Evolutionary conservation across 2,113 vertebrate genomes (phyloP).

Genomic region (Tachycineta bicolor): DNA sequence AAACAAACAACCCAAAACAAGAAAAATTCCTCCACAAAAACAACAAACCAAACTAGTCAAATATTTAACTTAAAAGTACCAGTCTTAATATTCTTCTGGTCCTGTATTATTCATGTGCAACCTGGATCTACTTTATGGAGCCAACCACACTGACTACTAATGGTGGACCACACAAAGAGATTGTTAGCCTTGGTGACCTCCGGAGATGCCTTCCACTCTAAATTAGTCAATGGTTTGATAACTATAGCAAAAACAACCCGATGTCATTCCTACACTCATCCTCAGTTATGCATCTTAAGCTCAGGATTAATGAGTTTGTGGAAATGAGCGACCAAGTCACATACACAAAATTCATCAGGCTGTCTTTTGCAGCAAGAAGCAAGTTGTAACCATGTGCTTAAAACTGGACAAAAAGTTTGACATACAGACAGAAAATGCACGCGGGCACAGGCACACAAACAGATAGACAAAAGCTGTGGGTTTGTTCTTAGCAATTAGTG

Average conservation of each 20-base stretch:
- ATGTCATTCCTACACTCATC: not conserved
- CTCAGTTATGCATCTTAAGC: not conserved
- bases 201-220: not conserved
- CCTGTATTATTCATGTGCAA: not conserved
- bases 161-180: not conserved
- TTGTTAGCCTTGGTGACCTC: not conserved
- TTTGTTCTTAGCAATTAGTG: not conserved
- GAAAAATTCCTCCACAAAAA: not conserved
- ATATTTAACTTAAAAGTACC: not conserved
- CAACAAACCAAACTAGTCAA: not conserved
- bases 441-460: rapidly evolving
- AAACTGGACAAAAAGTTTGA: not conserved
- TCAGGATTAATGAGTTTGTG: not conserved
- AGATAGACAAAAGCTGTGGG: rapidly evolving
- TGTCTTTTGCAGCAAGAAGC: not conserved
- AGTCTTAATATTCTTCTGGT: not conserved
- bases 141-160: rapidly evolving
- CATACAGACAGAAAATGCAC: not conserved
- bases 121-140: not conserved
- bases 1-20: not conserved
- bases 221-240: not conserved
- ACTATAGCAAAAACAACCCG: not conserved
- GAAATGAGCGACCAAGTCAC: not conserved
- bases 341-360: not conserved
- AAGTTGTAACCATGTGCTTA: not conserved